These are phyloP conservation scores for Gopherus flavomarginatus DNA, from an alignment of 2,113 vertebrate genomes.

Conservation along the genomic window DNA sequence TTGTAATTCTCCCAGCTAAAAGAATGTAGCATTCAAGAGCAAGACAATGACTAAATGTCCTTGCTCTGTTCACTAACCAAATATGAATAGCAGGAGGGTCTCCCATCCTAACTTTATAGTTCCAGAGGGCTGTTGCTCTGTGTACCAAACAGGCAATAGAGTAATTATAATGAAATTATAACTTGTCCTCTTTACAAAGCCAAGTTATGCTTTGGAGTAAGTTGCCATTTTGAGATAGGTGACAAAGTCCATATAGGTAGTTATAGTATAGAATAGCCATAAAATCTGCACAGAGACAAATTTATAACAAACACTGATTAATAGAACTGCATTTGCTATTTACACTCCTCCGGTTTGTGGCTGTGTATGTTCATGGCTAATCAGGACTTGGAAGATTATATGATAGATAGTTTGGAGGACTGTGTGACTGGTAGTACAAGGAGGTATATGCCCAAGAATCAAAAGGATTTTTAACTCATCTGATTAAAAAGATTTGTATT, in stretches of 20 bases:
- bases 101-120: slow-evolving; percentile 25
- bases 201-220: background rate
- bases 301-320: background rate
- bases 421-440: background rate
- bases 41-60: slow-evolving; percentile 38
- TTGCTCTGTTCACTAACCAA: slow-evolving; percentile 44
- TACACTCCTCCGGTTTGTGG: background rate
- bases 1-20: background rate
- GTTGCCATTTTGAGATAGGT: background rate
- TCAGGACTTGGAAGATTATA: background rate
- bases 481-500: background rate
- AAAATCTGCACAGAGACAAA: background rate
- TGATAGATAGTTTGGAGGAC: background rate
- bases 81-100: slow-evolving; percentile 45
- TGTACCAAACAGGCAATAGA: background rate
- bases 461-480: background rate
- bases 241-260: background rate
- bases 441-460: background rate
- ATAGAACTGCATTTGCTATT: background rate
- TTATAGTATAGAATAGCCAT: background rate
- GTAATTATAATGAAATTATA: rapidly evolving
- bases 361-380: background rate
- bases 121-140: background rate
- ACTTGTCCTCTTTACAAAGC: rapidly evolving
- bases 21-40: slow-evolving; percentile 41